A percentile compares a stretch with the other conserved stretches of the same genome.
phyloP scores from a whole-genome alignment of 1,140 invertebrate species.

The Chironomus tepperi region DNA sequence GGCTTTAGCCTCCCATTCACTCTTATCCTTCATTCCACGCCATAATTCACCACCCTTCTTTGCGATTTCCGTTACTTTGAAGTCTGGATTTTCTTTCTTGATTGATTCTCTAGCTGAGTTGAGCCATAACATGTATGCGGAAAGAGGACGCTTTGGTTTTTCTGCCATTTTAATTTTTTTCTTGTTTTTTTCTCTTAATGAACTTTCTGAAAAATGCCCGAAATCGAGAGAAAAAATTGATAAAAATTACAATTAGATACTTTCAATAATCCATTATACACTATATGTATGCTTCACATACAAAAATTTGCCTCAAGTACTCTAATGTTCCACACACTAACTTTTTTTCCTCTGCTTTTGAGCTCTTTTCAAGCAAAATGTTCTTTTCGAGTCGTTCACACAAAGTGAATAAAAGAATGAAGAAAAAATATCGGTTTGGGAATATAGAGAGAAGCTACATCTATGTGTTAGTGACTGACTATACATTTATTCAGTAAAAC shows the following conservation, averaged over 20 bases:
- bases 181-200: too few species aligned
- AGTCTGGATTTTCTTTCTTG: conserved; percentile 62
- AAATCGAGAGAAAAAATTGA: not conserved
- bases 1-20: conserved; percentile 82
- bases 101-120: conserved; percentile 64
- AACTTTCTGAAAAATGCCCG: not conserved
- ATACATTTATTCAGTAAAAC: not conserved
- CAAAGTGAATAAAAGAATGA: too few species aligned
- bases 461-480: not conserved
- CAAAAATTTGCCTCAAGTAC: conserved; percentile 4
- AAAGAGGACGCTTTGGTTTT: conserved; percentile 67
- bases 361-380: not conserved
- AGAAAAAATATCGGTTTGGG: not conserved
- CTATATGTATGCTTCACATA: not conserved
- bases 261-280: not conserved
- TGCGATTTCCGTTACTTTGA: conserved; percentile 66
- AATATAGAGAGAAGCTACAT: not conserved
- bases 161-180: conserved; percentile 57
- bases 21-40: conserved; percentile 66
- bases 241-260: not conserved
- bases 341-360: not conserved
- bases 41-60: conserved; percentile 81
- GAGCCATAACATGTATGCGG: conserved; percentile 73
- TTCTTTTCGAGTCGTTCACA: not conserved
- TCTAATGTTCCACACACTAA: conserved; percentile 1